Evolutionary conservation across 2,888 invertebrate genomes (phyloP).

Genomic region (Tholera decimalis): DNA sequence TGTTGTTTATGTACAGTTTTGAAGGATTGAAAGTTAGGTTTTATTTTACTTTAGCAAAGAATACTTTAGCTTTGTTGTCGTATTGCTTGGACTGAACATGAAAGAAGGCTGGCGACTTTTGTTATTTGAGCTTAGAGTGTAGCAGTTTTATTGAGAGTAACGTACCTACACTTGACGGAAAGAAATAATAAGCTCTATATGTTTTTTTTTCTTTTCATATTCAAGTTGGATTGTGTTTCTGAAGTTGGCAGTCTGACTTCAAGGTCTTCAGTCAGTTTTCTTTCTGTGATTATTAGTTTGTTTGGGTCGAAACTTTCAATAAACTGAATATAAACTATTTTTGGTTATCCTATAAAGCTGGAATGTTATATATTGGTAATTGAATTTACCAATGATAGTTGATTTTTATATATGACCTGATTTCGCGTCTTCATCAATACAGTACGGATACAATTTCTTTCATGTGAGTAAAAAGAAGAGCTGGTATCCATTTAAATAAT

Average conservation of each 20-base stretch:
- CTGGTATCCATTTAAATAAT: too few relatives aligned
- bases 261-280: background rate
- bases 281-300: too few relatives aligned
- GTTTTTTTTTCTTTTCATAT: constrained; percentile 10
- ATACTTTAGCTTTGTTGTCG: constrained; percentile 11
- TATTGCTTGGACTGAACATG: constrained; percentile 34
- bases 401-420: too few relatives aligned
- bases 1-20: constrained; percentile 4
- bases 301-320: too few relatives aligned
- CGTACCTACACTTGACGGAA: constrained; percentile 20
- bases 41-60: background rate
- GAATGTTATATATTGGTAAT: too few relatives aligned
- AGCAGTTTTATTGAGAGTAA: constrained; percentile 31
- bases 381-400: too few relatives aligned
- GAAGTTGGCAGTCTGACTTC: background rate
- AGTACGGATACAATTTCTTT: too few relatives aligned
- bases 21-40: constrained; percentile 11
- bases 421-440: too few relatives aligned
- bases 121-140: constrained; percentile 30
- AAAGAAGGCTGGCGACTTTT: constrained; percentile 32
- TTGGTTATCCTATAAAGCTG: too few relatives aligned
- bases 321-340: too few relatives aligned
- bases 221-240: constrained; percentile 1
- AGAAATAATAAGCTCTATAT: constrained; percentile 25
- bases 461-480: too few relatives aligned